Base-by-base conservation (phyloP, 1,140 invertebrate genomes). In the Plectrocnemia conspersa region DNA sequence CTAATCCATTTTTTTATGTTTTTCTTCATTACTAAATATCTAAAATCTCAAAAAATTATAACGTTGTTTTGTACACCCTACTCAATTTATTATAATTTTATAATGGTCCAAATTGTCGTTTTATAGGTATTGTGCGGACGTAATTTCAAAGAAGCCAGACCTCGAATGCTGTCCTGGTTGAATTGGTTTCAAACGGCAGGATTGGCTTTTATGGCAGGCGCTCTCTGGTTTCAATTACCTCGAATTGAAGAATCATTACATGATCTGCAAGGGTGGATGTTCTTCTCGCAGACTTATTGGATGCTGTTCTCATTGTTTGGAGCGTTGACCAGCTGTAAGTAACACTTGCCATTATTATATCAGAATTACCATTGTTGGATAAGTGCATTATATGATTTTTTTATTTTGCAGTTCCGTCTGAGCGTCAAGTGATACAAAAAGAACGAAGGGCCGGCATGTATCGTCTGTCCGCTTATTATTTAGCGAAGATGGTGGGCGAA, bases 181-280 rank as follows among this genome's bases (percentile, higher is more conserved):
- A 89, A 91, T 67, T 88, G 88, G 82, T 75, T 90, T 23, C 88
- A 91, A 70, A 89, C 87, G 1, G 76, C 88, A 35, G 82, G 81
- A 0, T 68, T 91, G 40, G 86, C 83, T 1, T 59, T 89, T 33
- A 75, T 91, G 66, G 82, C 86, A 1, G 88, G 89, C 5, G 75
- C 89, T 3, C 74, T 91, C 10, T 91, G 88, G 88, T 87, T 89
- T 61, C 82, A 88, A 65, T 69, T 89, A 63, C 82, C 85, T 2
- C 72, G 87, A 22, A 82, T 76, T 5, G 89, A 92, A 68, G 80
- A 85, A 56, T 81, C 82, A 3, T 73, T 92, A 21, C 81, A 85
- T 52, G 88, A 92, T 69, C 82, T 91, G 23, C 85, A 88, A 72
- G 89, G 88, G 33, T 89, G 86, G 85, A 88, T 90, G 82, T 91